A percentile compares a stretch with the other conserved stretches of the same genome.
phyloP scores from a whole-genome alignment of 1,140 invertebrate genomes.

The Tenebrio molitor region DNA sequence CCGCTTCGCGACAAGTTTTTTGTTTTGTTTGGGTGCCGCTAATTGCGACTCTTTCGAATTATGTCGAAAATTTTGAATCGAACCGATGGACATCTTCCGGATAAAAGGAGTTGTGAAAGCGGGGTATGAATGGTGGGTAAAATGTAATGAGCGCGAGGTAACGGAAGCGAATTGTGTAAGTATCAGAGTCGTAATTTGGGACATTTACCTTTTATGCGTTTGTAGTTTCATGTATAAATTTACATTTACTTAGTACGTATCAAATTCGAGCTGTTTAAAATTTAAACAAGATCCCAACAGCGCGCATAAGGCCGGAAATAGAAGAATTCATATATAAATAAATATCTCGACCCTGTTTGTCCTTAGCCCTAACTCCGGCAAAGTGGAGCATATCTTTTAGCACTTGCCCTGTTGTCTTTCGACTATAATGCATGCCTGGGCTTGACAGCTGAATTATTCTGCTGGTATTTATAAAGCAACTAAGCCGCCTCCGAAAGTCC shows the following conservation, averaged over 20 bases:
- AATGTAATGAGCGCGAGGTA: background rate
- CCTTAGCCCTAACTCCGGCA: conserved; percentile 43
- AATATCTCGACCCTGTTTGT: conserved; percentile 42
- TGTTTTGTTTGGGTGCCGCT: background rate
- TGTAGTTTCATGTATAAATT: conserved; percentile 45
- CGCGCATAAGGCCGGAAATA: conserved; percentile 45
- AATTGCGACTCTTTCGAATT: conserved; percentile 2
- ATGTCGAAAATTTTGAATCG: too few species aligned
- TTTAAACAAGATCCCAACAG: conserved; percentile 49
- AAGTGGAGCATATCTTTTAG: conserved; percentile 47
- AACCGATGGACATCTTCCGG: too few species aligned
- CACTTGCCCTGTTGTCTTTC: conserved; percentile 49
- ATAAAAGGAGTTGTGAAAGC: too few species aligned
- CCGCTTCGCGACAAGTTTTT: background rate
- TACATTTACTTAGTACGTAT: conserved; percentile 47
- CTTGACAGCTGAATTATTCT: conserved; percentile 56
- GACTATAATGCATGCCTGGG: conserved; percentile 49
- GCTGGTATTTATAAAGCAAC: conserved; percentile 52
- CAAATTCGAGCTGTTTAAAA: conserved; percentile 52
- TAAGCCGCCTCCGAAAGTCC: conserved; percentile 44
- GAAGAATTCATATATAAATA: conserved; percentile 54
- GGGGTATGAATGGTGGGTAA: conserved; percentile 5
- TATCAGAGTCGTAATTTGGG: conserved; percentile 12
- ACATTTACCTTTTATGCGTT: conserved; percentile 29
- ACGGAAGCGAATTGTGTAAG: conserved; percentile 3